Evolutionary conservation across 2,888 invertebrate genomes (phyloP).

Genomic region (Drosophila helvetica): DNA sequence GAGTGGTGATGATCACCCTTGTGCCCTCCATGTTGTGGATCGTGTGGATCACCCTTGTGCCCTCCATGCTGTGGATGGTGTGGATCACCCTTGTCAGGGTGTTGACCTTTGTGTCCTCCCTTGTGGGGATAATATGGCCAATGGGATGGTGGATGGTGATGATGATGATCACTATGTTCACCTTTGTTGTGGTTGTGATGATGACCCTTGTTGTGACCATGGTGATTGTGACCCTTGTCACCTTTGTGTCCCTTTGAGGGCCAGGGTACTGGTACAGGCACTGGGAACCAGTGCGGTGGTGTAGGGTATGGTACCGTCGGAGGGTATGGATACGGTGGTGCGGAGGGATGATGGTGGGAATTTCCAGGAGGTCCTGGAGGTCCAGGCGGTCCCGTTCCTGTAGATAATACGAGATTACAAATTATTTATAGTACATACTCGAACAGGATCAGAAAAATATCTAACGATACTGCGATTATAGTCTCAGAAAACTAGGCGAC

Average conservation of each 20-base stretch:
- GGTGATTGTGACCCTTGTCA: constrained; percentile 18
- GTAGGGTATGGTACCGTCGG: neutral
- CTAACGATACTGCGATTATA: neutral
- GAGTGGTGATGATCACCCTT: neutral
- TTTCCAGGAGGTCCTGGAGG: constrained; percentile 29
- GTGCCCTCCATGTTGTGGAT: neutral
- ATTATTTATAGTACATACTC: neutral
- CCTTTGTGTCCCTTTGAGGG: constrained; percentile 33
- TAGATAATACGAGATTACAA: neutral
- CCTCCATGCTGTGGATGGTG: constrained; percentile 6
- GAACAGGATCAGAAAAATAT: too few relatives aligned
- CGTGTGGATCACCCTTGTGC: constrained; percentile 3
- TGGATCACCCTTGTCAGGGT: neutral
- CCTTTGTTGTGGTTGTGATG: constrained; percentile 6
- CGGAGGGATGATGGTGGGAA: neutral
- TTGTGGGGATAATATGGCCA: too few relatives aligned
- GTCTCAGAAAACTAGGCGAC: too few relatives aligned
- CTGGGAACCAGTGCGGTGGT: neutral
- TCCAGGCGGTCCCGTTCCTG: constrained; percentile 23
- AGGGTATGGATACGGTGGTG: constrained; percentile 11
- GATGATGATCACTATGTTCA: constrained; percentile 1
- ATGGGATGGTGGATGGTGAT: too few relatives aligned
- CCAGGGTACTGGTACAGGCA: constrained; percentile 35
- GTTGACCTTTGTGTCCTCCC: neutral
- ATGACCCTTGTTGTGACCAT: constrained; percentile 24